Conservation (phyloP, 2,797 vertebrate species). For the Salmo trutta region DNA sequence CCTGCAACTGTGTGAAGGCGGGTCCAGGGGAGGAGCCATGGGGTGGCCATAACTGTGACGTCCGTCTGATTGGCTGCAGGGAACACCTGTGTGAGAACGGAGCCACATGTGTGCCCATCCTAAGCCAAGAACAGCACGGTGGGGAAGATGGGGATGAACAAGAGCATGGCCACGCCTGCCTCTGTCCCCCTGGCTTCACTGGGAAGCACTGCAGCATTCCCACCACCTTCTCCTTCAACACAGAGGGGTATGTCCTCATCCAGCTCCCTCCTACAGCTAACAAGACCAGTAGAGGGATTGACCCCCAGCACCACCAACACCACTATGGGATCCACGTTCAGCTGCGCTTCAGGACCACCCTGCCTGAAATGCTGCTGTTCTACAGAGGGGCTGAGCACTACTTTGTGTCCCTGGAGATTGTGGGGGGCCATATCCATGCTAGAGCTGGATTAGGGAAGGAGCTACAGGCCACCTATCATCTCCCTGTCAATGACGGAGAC, state of each 20-base stretch:
- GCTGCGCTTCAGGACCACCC: slow-evolving; percentile 86
- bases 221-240: slow-evolving; percentile 88
- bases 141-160: neutral
- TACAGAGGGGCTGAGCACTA: slow-evolving; percentile 65
- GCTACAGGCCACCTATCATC: slow-evolving; percentile 39
- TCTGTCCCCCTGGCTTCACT: slow-evolving; percentile 83
- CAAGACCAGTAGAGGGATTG: slow-evolving; percentile 43
- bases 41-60: slow-evolving; percentile 88
- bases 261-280: slow-evolving; percentile 63
- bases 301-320: neutral
- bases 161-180: slow-evolving; percentile 80
- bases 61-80: slow-evolving; percentile 82
- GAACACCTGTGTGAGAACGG: slow-evolving; percentile 80
- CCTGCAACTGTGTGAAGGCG: slow-evolving; percentile 78
- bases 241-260: slow-evolving; percentile 70
- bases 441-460: slow-evolving; percentile 52
- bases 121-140: slow-evolving; percentile 33
- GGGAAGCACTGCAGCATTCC: slow-evolving; percentile 80
- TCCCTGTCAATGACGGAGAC: slow-evolving; percentile 76
- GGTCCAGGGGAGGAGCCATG: slow-evolving; percentile 72
- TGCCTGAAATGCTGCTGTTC: slow-evolving; percentile 80
- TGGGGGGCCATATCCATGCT: slow-evolving; percentile 72
- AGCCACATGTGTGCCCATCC: slow-evolving; percentile 80
- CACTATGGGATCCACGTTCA: slow-evolving; percentile 56
- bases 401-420: slow-evolving; percentile 81